Percentiles rank a stretch among this genome's conserved stretches.
Conservation (phyloP, 2,888 invertebrate species). For the Oasisia sp. region DNA sequence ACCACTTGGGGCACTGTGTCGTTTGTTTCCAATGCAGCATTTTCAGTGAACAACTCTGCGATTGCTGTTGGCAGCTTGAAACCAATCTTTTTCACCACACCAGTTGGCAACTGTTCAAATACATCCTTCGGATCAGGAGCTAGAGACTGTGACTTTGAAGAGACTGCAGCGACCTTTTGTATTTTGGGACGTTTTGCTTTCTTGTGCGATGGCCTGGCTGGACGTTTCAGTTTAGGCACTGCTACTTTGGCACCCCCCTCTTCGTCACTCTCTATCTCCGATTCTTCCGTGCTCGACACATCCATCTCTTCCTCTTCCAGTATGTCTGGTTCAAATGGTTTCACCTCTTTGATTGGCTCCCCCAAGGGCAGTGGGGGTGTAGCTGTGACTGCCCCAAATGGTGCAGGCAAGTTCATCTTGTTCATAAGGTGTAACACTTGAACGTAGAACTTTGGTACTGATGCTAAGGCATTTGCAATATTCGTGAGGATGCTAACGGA, state of each 20-base stretch:
- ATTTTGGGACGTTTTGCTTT: conserved; percentile 69
- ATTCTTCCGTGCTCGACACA: conserved; percentile 68
- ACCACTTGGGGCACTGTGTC: not conserved
- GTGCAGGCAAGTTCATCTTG: conserved; percentile 88
- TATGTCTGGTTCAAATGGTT: conserved; percentile 13
- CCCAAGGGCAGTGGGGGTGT: conserved; percentile 34
- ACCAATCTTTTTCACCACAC: conserved; percentile 67
- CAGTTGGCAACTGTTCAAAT: conserved; percentile 66
- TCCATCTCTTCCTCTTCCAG: conserved; percentile 27
- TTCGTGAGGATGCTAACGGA: conserved; percentile 79
- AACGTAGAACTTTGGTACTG: conserved; percentile 84
- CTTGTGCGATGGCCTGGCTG: conserved; percentile 31
- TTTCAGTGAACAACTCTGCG: not conserved
- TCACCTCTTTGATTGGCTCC: not conserved
- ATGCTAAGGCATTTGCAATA: conserved; percentile 80
- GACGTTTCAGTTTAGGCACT: conserved; percentile 57
- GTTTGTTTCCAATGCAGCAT: not conserved
- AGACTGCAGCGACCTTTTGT: conserved; percentile 31
- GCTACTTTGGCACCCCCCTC: conserved; percentile 62
- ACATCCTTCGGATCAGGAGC: conserved; percentile 35
- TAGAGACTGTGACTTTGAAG: conserved; percentile 18
- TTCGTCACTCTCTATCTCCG: conserved; percentile 76
- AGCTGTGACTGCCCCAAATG: conserved; percentile 72
- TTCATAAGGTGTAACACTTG: conserved; percentile 90
- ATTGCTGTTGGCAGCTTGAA: conserved; percentile 45